Base-by-base conservation (phyloP, 2,797 vertebrate genomes). In the Rhinella marina region DNA sequence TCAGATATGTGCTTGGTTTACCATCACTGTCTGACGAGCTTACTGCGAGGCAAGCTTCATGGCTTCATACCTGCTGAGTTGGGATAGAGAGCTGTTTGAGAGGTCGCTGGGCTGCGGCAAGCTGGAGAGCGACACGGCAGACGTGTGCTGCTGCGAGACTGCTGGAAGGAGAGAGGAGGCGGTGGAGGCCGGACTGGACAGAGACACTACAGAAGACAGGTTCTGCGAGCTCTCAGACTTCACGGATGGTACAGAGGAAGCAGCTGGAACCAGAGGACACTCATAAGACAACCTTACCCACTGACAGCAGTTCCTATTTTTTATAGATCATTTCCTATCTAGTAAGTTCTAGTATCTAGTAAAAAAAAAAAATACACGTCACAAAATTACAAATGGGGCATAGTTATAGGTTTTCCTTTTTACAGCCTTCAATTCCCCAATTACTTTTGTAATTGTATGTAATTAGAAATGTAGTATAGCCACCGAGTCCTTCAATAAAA, bases 171-270 rank as follows among this genome's bases (percentile, higher is more conserved):
- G 95, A 0, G 95, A 94, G 77, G 96, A 91, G 2, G 95, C 90
- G 29, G 93, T 94, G 80, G 96, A 93, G 85, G 93, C 93, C 88
- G 95, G 93, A 3, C 93, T 97, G 91, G 96, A 87, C 84, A 95
- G 90, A 85, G 93, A 88, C 86, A 91, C 92, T 87, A 91, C 90
- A 90, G 94, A 93, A 77, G 96, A 93, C 76, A 98, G 88, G 73
- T 62, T 92, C 87, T 96, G 94, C 64, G 97, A 95, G 90, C 92
- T 87, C 88, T 98, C 97, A 88, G 97, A 95, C 94, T 98, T 98
- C 75, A 96, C 94, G 12, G 94, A 94, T 87, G 96, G 95, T 93
- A 96, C 94, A 4, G 96, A 95, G 86, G 97, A 95, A 89, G 95
- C 92, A 91, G 95, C 97, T 98, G 92, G 61, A 92, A 92, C 12